phyloP scores from a whole-genome alignment of 2,113 vertebrate species.

The Gasterosteus aculeatus region DNA sequence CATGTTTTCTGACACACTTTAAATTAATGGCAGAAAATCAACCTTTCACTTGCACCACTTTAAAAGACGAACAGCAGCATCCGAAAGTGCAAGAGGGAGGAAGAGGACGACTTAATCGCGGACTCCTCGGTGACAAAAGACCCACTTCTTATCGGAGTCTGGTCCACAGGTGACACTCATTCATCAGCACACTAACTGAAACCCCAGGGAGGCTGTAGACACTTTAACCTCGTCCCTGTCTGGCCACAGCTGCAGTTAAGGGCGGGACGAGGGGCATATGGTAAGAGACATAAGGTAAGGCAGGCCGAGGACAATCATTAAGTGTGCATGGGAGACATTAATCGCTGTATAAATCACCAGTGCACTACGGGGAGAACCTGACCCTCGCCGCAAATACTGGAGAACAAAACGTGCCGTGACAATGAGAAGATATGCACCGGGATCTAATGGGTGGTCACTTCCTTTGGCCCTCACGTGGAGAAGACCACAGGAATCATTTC shows the following conservation, averaged over 20 bases:
- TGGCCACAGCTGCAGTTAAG: conserved; percentile 43
- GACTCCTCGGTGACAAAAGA: conserved; percentile 42
- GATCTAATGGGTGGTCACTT: conserved; percentile 41
- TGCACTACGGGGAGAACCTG: conserved; percentile 58
- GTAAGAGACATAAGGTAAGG: conserved; percentile 58
- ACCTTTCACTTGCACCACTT: conserved; percentile 9
- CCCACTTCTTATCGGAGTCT: conserved; percentile 39
- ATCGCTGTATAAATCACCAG: conserved; percentile 66
- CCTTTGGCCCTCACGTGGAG: conserved; percentile 22
- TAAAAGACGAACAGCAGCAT: conserved; percentile 2
- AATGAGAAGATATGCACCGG: conserved; percentile 35
- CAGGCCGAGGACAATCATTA: conserved; percentile 62
- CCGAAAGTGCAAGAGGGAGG: conserved; percentile 3
- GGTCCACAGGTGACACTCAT: conserved; percentile 59
- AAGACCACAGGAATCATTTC: conserved; percentile 20
- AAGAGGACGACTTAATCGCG: conserved; percentile 27
- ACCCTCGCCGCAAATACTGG: conserved; percentile 56
- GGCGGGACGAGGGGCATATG: conserved; percentile 44
- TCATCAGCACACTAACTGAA: conserved; percentile 60
- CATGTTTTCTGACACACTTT: not conserved
- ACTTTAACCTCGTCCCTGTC: conserved; percentile 67
- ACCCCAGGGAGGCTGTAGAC: conserved; percentile 43
- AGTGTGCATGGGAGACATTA: conserved; percentile 65
- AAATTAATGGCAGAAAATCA: conserved; percentile 12
- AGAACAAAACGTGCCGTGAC: conserved; percentile 55